Conservation (phyloP, 2,113 vertebrate genomes). For the Eptesicus fuscus region DNA sequence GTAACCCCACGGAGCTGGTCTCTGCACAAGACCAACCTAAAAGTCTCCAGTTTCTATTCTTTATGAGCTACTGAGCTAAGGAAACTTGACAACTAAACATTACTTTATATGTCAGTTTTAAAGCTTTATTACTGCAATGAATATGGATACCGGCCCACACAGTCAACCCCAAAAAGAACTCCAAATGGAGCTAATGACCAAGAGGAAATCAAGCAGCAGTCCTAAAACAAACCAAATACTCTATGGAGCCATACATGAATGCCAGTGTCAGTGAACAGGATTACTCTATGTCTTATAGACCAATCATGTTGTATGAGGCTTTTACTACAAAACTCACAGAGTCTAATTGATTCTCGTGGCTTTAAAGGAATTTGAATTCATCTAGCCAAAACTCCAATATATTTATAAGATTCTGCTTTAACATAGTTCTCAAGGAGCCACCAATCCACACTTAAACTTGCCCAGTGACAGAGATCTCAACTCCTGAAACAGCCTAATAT, state of each 20-base stretch:
- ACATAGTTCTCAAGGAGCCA: not conserved
- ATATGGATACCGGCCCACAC: constrained; percentile 52
- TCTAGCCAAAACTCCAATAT: constrained; percentile 28
- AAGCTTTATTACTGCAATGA: constrained; percentile 63
- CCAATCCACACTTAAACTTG: not conserved
- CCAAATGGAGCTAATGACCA: constrained; percentile 56
- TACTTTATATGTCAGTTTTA: constrained; percentile 59
- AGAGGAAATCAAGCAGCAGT: constrained; percentile 69
- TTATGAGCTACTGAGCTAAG: constrained; percentile 51
- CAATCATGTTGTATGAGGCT: constrained; percentile 61
- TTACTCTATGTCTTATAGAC: constrained; percentile 55
- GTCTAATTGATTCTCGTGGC: constrained; percentile 44
- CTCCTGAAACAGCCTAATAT: not conserved
- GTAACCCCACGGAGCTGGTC: not conserved
- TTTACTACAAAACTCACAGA: constrained; percentile 58
- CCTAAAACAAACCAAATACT: constrained; percentile 69
- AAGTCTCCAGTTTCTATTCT: constrained; percentile 13
- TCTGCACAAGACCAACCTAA: constrained; percentile 1
- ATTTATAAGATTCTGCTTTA: constrained; percentile 41
- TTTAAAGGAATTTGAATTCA: constrained; percentile 47
- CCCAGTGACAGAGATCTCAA: not conserved
- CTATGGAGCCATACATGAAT: constrained; percentile 52
- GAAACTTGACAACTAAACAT: constrained; percentile 63
- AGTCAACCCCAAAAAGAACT: constrained; percentile 56
- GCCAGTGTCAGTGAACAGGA: constrained; percentile 49